Conservation (phyloP, 2,888 invertebrate species). For the Zelleria hepariella region DNA sequence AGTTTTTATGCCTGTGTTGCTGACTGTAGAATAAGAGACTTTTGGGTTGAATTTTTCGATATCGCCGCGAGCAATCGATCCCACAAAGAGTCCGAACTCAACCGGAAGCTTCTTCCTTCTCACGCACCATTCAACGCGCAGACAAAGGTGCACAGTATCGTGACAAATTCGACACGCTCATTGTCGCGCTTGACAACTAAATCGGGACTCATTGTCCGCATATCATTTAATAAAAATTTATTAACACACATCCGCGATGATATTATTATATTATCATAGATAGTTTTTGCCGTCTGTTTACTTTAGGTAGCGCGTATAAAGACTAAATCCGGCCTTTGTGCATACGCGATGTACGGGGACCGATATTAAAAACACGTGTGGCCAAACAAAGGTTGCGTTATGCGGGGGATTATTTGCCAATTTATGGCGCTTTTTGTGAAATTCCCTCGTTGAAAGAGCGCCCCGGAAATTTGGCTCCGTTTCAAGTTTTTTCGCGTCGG, state of each 20-base stretch:
- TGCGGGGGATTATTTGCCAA: constrained; percentile 72
- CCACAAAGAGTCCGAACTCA: constrained; percentile 25
- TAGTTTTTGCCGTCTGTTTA: constrained; percentile 63
- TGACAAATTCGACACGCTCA: constrained; percentile 65
- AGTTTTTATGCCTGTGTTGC: constrained; percentile 6
- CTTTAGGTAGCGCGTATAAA: constrained; percentile 54
- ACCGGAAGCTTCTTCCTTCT: constrained; percentile 67
- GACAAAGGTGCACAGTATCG: constrained; percentile 47
- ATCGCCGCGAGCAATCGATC: constrained; percentile 53
- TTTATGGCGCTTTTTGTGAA: constrained; percentile 70
- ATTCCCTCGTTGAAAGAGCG: constrained; percentile 63
- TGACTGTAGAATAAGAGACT: constrained; percentile 39
- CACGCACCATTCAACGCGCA: constrained; percentile 50
- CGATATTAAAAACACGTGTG: constrained; percentile 72
- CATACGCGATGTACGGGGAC: constrained; percentile 28
- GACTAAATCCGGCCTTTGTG: constrained; percentile 65
- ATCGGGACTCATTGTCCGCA: constrained; percentile 38
- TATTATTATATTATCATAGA: constrained; percentile 19
- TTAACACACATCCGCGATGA: constrained; percentile 32
- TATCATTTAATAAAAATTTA: constrained; percentile 62
- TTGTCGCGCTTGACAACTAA: constrained; percentile 48
- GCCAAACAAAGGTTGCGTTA: constrained; percentile 72
- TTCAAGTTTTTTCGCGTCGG: constrained; percentile 33
- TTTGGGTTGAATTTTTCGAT: constrained; percentile 31
- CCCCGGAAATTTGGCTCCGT: constrained; percentile 69